Evolutionary conservation across 2,113 vertebrate species (phyloP), one percentile per base, ranked within the genome.

Genomic region (Limnothrissa miodon): DNA sequence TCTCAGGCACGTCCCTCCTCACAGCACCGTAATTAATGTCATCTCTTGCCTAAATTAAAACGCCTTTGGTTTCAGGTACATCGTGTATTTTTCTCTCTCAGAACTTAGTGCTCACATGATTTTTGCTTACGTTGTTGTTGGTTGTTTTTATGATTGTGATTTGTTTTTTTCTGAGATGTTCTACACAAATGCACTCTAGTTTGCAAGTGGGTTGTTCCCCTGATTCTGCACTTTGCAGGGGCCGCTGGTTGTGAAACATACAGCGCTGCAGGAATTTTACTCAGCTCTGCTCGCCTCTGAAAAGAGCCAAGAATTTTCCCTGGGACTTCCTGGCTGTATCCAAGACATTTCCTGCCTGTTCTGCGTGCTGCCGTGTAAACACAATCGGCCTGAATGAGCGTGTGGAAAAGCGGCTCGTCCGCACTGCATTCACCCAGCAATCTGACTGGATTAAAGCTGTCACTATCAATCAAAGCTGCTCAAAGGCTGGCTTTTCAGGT

Each of bases 401-500:
- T 74, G 21, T 83, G 88, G 84, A 83, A 86, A 83, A 11, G 9
- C 33, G 0, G 0, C 39, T 59, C 62, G 66, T 5, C 19, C 25
- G 59, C 59, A 33, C 62, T 4, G 29, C 29, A 33, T 70, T 33
- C 62, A 70, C 29, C 10, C 29, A 33, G 62, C 62, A 83, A 88
- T 87, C 51, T 53, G 74, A 46, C 42, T 0, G 59, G 89, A 91
- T 91, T 92, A 89, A 80, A 88, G 83, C 83, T 89, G 88, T 90
- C 88, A 74, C 84, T 86, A 59, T 89, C 86, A 87, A 85, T 87
- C 90, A 89, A 42, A 79, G 45, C 2, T n/a, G 79, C 48, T 78
- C 83, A 87, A 88, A 91, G 86, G n/a, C 51, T 62, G 87, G 82
- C 78, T 90, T 90, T 91, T 86, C 87, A 93, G 87, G 88, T 88